Evolutionary conservation across 2,888 invertebrate genomes (phyloP).

Genomic region (Chesias legatella): DNA sequence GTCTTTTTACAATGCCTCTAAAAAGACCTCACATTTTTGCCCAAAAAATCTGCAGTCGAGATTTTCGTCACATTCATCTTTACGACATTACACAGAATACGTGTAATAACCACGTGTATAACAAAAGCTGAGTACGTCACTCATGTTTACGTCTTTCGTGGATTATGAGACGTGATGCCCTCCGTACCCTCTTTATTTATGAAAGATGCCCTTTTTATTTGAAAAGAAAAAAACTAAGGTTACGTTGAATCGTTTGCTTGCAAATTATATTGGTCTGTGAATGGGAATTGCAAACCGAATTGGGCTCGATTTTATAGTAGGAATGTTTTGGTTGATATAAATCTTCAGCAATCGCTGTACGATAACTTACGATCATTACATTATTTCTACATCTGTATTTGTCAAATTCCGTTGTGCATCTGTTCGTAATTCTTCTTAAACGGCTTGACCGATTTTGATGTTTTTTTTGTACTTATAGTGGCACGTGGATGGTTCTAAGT

Average conservation of each 20-base stretch:
- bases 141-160: slow-evolving; percentile 70
- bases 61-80: slow-evolving; percentile 58
- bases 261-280: slow-evolving; percentile 67
- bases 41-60: slow-evolving; percentile 39
- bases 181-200: slow-evolving; percentile 63
- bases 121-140: slow-evolving; percentile 66
- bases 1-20: slow-evolving; percentile 30
- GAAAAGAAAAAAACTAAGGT: slow-evolving; percentile 44
- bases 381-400: too few relatives aligned
- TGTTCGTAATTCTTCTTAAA: too few relatives aligned
- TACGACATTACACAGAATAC: slow-evolving; percentile 52
- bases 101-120: slow-evolving; percentile 38
- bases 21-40: slow-evolving; percentile 32
- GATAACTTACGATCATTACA: too few relatives aligned
- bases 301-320: neutral
- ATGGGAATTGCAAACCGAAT: slow-evolving; percentile 33
- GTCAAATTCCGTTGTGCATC: too few relatives aligned
- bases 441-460: too few relatives aligned
- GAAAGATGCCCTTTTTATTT: slow-evolving; percentile 32
- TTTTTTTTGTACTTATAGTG: too few relatives aligned
- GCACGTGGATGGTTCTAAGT: too few relatives aligned
- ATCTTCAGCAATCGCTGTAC: too few relatives aligned
- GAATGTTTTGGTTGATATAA: too few relatives aligned
- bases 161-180: slow-evolving; percentile 71
- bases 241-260: slow-evolving; percentile 55